These are phyloP conservation scores for Metallyticus violacea DNA, from an alignment of 2,888 invertebrate genomes.

Conservation along the genomic window DNA sequence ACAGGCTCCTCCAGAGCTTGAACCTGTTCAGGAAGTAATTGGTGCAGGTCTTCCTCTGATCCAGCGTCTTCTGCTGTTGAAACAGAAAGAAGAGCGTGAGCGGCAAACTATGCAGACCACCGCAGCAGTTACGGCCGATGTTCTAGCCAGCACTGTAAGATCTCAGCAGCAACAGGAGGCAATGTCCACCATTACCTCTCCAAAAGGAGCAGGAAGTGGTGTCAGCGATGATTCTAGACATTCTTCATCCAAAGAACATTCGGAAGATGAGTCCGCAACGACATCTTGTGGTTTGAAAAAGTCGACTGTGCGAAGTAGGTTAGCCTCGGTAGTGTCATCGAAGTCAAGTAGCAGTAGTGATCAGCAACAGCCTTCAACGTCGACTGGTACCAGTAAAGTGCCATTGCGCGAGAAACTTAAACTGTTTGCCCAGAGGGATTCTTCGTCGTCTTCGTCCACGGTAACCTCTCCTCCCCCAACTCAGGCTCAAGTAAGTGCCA, in stretches of 20 bases:
- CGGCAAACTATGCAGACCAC: conserved; percentile 50
- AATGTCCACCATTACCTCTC: background rate
- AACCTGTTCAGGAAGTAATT: conserved; percentile 54
- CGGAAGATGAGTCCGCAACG: conserved; percentile 11
- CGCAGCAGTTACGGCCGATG: conserved; percentile 62
- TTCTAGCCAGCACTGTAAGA: conserved; percentile 44
- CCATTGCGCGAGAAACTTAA: conserved; percentile 27
- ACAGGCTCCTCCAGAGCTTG: conserved; percentile 27
- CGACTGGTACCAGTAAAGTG: background rate
- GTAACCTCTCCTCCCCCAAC: background rate
- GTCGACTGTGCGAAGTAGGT: background rate
- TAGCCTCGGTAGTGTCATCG: background rate
- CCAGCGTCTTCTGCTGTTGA: conserved; percentile 70
- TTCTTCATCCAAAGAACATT: conserved; percentile 17
- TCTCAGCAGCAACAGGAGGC: conserved; percentile 38
- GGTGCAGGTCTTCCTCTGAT: conserved; percentile 70
- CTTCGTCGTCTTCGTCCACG: background rate
- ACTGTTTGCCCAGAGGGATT: conserved; percentile 19
- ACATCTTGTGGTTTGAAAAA: background rate
- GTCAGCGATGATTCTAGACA: conserved; percentile 1
- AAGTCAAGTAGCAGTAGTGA: background rate
- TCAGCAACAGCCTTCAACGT: background rate
- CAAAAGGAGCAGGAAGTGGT: background rate
- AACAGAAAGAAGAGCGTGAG: conserved; percentile 48
- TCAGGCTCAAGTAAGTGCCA: background rate